These are phyloP conservation scores for Xestia xanthographa DNA, from an alignment of 2,888 invertebrate species.

Conservation along the genomic window DNA sequence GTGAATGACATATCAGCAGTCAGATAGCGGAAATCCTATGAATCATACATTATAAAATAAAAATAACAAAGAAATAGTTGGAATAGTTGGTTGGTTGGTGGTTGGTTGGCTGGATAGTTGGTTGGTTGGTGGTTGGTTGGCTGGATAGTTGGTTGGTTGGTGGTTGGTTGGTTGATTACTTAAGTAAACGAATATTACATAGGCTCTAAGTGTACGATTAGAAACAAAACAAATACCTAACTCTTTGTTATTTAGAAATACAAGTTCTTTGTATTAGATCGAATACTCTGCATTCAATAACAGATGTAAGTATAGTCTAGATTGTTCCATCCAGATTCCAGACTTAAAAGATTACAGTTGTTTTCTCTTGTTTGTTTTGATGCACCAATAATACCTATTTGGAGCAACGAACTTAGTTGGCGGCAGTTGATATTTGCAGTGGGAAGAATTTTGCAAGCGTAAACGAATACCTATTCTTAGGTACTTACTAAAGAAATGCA, in stretches of 20 bases:
- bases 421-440: conserved; percentile 60
- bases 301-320: conserved; percentile 29
- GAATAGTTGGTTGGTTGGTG: too few species aligned
- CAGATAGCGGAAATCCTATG: conserved; percentile 11
- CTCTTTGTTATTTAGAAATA: background rate
- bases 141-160: too few species aligned
- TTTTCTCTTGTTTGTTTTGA: conserved; percentile 60
- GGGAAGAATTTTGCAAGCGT: conserved; percentile 27
- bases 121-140: too few species aligned
- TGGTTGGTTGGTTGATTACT: too few species aligned
- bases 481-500: conserved; percentile 5
- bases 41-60: conserved; percentile 38
- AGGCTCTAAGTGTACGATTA: background rate
- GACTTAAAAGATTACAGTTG: conserved; percentile 46
- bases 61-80: conserved; percentile 25
- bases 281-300: conserved; percentile 12
- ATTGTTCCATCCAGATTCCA: conserved; percentile 46
- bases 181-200: background rate
- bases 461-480: conserved; percentile 18
- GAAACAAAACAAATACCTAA: background rate
- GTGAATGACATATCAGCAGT: conserved; percentile 9
- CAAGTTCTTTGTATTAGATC: conserved; percentile 25
- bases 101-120: too few species aligned
- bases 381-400: conserved; percentile 61
- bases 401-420: conserved; percentile 65